These are phyloP conservation scores for Eueides isabella DNA, from an alignment of 1,140 invertebrate species.

Conservation along the genomic window DNA sequence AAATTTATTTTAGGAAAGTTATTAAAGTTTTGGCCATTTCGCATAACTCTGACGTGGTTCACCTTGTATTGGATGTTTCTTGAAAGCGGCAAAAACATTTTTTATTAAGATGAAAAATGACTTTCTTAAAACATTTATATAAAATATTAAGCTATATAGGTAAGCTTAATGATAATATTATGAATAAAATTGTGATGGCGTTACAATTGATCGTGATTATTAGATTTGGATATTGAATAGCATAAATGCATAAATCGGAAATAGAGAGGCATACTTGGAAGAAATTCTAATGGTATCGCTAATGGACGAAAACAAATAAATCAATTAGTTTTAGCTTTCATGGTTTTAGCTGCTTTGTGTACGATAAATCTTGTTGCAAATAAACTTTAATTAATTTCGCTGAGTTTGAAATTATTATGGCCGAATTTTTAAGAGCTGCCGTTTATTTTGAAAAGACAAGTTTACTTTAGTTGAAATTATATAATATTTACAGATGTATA, in stretches of 20 bases:
- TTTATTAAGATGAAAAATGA: background rate
- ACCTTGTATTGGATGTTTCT: background rate
- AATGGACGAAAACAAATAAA: background rate
- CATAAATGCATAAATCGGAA: background rate
- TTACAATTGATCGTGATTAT: too few species aligned
- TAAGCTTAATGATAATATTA: background rate
- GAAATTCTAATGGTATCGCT: background rate
- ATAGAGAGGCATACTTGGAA: background rate
- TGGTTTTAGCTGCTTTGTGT: constrained; percentile 38
- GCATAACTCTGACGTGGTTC: background rate
- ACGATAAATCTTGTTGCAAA: constrained; percentile 56
- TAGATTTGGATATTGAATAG: background rate
- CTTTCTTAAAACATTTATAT: background rate
- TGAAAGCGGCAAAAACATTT: background rate
- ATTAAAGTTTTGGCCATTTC: background rate
- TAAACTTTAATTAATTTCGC: constrained; percentile 49
- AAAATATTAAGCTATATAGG: too few species aligned
- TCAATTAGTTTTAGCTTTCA: background rate
- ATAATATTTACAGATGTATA: background rate
- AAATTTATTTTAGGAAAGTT: constrained; percentile 21
- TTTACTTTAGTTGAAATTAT: background rate
- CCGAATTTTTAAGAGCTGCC: constrained; percentile 9
- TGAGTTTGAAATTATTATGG: constrained; percentile 40
- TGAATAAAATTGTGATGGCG: background rate
- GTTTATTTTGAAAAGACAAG: constrained; percentile 1